Percentiles rank a stretch among this genome's conserved stretches.
Evolutionary conservation across 2,113 vertebrate genomes (phyloP).

Genomic region (Phylloscopus trochiloides): DNA sequence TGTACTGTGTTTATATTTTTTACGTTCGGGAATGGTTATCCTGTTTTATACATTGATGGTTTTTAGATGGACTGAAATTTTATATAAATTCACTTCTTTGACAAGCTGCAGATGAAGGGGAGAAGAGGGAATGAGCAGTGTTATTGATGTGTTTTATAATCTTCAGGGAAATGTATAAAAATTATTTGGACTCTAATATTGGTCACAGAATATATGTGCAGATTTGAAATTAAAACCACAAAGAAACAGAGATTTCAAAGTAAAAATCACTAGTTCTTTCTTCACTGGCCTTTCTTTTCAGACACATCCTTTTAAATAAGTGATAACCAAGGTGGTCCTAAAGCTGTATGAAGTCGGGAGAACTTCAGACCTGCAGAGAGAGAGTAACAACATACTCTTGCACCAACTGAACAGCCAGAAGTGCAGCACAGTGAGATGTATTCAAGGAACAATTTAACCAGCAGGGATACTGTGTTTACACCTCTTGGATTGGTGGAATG

Average conservation of each 20-base stretch:
- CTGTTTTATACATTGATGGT: conserved; percentile 41
- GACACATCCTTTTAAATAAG: neutral
- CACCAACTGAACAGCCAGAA: neutral
- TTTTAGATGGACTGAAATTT: conserved; percentile 59
- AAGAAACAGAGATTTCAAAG: neutral
- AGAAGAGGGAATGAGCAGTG: neutral
- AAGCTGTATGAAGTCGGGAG: neutral
- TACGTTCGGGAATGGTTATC: conserved; percentile 47
- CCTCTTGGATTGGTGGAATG: neutral
- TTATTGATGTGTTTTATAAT: neutral
- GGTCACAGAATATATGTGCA: neutral
- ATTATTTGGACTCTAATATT: conserved; percentile 24
- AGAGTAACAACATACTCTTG: neutral
- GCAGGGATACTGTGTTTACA: neutral
- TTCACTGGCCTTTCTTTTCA: neutral
- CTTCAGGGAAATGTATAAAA: neutral
- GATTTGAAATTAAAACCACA: neutral
- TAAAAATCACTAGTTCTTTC: neutral
- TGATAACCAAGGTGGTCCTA: neutral
- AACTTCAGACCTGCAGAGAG: neutral
- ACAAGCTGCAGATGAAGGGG: neutral
- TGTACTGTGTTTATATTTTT: conserved; percentile 61
- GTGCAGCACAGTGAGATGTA: rapidly evolving
- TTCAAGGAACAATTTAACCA: neutral
- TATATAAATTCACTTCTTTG: neutral